Evolutionary conservation across 2,888 invertebrate genomes (phyloP).

Genomic region (Scaptomyza cyrtandrae): DNA sequence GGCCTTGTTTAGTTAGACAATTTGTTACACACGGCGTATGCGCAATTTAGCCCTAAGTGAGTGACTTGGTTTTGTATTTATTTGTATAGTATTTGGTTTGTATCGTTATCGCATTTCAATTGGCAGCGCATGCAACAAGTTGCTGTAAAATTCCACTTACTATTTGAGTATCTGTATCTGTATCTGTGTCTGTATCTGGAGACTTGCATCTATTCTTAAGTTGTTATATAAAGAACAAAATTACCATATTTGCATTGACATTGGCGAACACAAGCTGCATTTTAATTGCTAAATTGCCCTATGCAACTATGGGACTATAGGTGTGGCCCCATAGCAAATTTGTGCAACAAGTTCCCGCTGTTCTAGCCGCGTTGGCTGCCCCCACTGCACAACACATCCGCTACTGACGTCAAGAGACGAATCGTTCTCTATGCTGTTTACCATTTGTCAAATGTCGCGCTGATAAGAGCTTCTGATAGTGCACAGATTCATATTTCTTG

Average conservation of each 20-base stretch:
- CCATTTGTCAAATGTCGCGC: slow-evolving; percentile 58
- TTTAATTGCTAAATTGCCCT: slow-evolving; percentile 43
- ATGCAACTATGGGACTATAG: background rate
- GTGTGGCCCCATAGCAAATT: slow-evolving; percentile 7
- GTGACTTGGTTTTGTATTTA: slow-evolving; percentile 1
- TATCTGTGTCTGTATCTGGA: background rate
- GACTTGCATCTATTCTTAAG: background rate
- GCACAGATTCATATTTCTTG: slow-evolving; percentile 37
- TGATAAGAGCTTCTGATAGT: slow-evolving; percentile 61
- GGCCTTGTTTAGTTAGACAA: slow-evolving; percentile 19
- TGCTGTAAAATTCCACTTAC: slow-evolving; percentile 47
- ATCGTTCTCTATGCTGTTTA: slow-evolving; percentile 47
- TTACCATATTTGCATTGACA: slow-evolving; percentile 34
- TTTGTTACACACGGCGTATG: slow-evolving; percentile 66
- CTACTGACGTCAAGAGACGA: slow-evolving; percentile 64
- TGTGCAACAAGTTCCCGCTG: slow-evolving; percentile 1
- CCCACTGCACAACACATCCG: slow-evolving; percentile 18
- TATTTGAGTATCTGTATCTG: background rate
- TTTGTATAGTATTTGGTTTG: background rate
- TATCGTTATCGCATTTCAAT: slow-evolving; percentile 30
- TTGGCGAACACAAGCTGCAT: slow-evolving; percentile 44
- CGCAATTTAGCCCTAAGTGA: slow-evolving; percentile 43
- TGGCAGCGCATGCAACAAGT: slow-evolving; percentile 27
- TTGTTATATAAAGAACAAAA: background rate
- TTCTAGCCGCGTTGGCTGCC: background rate